Percentiles rank a stretch among this genome's conserved stretches.
These are phyloP conservation scores for Smutsia gigantea DNA, from an alignment of 2,797 vertebrate species.

Conservation along the genomic window DNA sequence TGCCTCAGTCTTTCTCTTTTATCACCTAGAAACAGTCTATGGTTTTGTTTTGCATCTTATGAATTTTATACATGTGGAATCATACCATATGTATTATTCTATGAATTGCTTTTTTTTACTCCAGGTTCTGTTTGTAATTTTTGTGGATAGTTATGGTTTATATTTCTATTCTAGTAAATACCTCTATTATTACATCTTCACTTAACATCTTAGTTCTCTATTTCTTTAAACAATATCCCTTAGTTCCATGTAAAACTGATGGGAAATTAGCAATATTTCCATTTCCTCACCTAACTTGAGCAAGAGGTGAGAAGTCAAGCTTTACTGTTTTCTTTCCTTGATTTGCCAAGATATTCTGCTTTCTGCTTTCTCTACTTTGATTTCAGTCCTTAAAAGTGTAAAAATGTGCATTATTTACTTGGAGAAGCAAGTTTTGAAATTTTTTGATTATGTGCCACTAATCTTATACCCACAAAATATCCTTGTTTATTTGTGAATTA, in stretches of 20 bases:
- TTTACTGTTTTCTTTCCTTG: not conserved
- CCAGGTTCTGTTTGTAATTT: not conserved
- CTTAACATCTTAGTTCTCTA: not conserved
- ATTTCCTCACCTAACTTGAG: not conserved
- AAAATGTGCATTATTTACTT: not conserved
- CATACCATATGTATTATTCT: not conserved
- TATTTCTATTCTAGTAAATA: not conserved
- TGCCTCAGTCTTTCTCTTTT: not conserved
- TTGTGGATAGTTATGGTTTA: not conserved
- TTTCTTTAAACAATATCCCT: not conserved
- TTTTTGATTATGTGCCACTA: not conserved
- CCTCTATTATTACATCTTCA: not conserved
- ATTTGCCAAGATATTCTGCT: not conserved
- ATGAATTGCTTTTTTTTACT: not conserved
- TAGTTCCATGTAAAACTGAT: not conserved
- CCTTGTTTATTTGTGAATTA: not conserved
- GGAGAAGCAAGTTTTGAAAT: not conserved
- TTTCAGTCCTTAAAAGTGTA: not conserved
- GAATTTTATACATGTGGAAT: not conserved
- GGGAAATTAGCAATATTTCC: not conserved
- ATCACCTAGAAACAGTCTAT: not conserved
- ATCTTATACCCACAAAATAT: not conserved
- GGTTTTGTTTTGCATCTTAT: not conserved
- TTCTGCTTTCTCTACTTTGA: conserved; percentile 37
- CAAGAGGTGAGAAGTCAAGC: not conserved